These are phyloP conservation scores for Bimastos eiseni DNA, from an alignment of 2,888 invertebrate species.

Conservation along the genomic window DNA sequence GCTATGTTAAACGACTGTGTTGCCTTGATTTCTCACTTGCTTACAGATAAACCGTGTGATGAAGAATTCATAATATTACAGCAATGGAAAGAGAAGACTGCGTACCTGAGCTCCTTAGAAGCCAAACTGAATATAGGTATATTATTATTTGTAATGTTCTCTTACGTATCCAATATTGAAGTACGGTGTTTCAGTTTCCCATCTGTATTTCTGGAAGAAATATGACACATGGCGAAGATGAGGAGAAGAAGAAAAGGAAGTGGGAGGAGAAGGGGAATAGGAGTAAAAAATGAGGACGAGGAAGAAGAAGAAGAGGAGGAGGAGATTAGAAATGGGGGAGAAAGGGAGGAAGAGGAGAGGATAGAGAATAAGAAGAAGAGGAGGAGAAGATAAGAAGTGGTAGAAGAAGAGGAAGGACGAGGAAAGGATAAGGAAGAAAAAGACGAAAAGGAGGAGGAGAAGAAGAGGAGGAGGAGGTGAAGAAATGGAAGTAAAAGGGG, in stretches of 20 bases:
- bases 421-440: background rate
- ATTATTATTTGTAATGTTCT: background rate
- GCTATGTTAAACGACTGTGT: background rate
- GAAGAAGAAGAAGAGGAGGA: no score
- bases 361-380: no score
- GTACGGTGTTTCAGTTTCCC: no score
- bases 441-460: background rate
- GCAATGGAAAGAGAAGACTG: background rate
- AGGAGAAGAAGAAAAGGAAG: no score
- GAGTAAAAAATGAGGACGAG: no score
- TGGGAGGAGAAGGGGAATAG: no score
- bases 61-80: background rate
- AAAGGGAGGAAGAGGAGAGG: no score
- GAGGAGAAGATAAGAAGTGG: background rate
- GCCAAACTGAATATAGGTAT: background rate
- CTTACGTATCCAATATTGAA: background rate
- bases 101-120: background rate
- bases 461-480: background rate
- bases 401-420: background rate
- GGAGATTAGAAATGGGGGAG: no score
- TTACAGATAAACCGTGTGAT: background rate
- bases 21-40: background rate
- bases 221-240: no score
- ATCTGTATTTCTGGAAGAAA: no score
- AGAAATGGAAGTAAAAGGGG: background rate